Evolutionary conservation across 2,113 vertebrate genomes (phyloP).

Genomic region (Vulpes ferrilata): DNA sequence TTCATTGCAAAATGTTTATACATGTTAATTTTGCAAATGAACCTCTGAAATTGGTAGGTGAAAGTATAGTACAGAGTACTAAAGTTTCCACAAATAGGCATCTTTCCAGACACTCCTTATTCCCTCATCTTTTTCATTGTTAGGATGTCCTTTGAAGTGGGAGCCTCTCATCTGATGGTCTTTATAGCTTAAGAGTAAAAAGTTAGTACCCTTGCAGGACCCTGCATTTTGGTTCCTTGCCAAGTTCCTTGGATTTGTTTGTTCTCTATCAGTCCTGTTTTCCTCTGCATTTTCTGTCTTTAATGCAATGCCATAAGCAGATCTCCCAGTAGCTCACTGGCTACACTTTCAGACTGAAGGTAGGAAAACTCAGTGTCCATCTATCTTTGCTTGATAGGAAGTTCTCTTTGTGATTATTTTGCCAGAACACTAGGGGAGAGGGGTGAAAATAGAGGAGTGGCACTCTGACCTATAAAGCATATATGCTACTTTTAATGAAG

Average conservation of each 20-base stretch:
- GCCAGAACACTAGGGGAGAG: background rate
- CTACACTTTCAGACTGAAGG: background rate
- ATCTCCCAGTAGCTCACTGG: background rate
- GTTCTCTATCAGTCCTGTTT: background rate
- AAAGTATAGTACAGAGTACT: background rate
- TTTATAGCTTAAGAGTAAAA: background rate
- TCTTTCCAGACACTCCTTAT: background rate
- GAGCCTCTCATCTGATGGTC: background rate
- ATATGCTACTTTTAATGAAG: background rate
- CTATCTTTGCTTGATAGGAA: background rate
- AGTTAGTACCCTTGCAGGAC: fast-evolving
- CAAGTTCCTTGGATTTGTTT: background rate
- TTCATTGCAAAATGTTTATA: background rate
- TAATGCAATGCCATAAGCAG: background rate
- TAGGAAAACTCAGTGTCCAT: background rate
- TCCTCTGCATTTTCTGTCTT: background rate
- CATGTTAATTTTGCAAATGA: background rate
- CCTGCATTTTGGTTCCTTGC: background rate
- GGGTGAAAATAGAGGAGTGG: background rate
- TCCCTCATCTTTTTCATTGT: background rate
- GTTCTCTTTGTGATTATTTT: background rate
- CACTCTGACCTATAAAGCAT: background rate
- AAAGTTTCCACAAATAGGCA: background rate
- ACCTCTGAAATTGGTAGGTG: background rate
- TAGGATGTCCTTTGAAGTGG: background rate